Conservation (phyloP, 2,113 vertebrate genomes). For the Lanius collurio region DNA sequence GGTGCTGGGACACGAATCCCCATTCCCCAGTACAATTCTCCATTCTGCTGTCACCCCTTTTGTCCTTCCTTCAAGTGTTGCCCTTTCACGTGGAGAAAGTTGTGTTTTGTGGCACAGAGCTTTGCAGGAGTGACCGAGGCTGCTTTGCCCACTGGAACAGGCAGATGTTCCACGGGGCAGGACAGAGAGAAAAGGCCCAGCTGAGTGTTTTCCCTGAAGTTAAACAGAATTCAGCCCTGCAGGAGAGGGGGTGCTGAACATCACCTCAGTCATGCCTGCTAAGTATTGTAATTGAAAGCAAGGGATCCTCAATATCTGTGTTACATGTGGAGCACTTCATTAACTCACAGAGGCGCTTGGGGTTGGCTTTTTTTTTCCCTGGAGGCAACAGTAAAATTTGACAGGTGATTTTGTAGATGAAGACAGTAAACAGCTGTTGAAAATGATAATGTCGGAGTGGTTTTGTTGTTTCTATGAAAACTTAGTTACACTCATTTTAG, state of each 20-base stretch:
- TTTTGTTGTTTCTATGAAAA: conserved; percentile 66
- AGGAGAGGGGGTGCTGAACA: neutral
- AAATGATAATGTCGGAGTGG: conserved; percentile 61
- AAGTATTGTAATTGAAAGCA: neutral
- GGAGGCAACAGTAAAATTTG: conserved; percentile 28
- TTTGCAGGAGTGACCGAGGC: neutral
- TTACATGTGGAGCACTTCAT: neutral
- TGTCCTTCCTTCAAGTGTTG: neutral
- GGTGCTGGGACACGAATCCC: neutral
- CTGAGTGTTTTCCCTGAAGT: neutral
- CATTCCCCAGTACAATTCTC: neutral
- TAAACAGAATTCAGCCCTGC: neutral
- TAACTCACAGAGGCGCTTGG: neutral
- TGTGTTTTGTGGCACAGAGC: neutral
- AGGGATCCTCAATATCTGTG: neutral
- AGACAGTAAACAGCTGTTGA: conserved; percentile 71
- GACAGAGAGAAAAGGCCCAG: neutral
- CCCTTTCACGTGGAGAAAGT: neutral
- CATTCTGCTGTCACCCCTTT: neutral
- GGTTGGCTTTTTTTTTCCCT: neutral
- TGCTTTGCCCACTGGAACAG: neutral
- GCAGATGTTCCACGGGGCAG: neutral
- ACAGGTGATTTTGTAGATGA: conserved; percentile 65
- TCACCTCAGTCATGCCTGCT: neutral
- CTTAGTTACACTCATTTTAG: conserved; percentile 54